Percentiles rank a stretch among this genome's conserved stretches.
Evolutionary conservation across 92 coral and sea anemone species (phyloP).

Genomic region (Hydrozoanthus gracilis): DNA sequence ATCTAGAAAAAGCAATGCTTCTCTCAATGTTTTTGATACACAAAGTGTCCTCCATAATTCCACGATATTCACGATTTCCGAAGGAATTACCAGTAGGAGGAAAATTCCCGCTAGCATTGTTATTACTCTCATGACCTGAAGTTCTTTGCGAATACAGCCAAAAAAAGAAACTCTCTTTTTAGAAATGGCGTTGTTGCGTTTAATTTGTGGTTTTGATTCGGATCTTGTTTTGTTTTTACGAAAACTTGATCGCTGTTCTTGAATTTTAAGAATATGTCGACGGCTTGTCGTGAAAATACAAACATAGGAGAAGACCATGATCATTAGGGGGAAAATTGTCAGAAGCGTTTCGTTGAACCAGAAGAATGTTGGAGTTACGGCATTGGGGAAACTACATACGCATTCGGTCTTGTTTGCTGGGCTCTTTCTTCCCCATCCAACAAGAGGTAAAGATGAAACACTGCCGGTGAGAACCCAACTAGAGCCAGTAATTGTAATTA

Average conservation of each 20-base stretch:
- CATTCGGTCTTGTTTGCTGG: neutral
- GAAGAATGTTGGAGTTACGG: slow-evolving; percentile 28
- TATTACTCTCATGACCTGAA: slow-evolving; percentile 36
- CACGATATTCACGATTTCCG: slow-evolving; percentile 33
- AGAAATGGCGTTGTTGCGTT: slow-evolving; percentile 2
- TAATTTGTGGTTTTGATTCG: neutral
- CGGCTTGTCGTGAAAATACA: slow-evolving; percentile 42
- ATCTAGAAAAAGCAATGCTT: slow-evolving; percentile 13
- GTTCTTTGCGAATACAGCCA: slow-evolving; percentile 40
- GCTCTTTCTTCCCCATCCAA: slow-evolving; percentile 19
- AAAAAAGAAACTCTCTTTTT: slow-evolving; percentile 36
- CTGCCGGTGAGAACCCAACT: slow-evolving; percentile 10
- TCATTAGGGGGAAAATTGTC: slow-evolving; percentile 15
- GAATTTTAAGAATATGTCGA: slow-evolving; percentile 48
- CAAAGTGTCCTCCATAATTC: slow-evolving; percentile 27
- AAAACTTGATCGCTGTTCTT: slow-evolving; percentile 38
- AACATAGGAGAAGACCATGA: slow-evolving; percentile 26
- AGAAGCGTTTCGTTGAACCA: slow-evolving; percentile 37
- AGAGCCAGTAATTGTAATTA: neutral
- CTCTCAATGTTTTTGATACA: slow-evolving; percentile 14
- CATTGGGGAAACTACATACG: slow-evolving; percentile 11
- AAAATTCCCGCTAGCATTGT: slow-evolving; percentile 40
- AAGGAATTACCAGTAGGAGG: slow-evolving; percentile 32
- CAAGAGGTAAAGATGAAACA: slow-evolving; percentile 6
- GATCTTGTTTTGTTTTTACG: neutral